Base-by-base conservation (phyloP, 1,140 invertebrate species). In the Drosophila lowei region DNA sequence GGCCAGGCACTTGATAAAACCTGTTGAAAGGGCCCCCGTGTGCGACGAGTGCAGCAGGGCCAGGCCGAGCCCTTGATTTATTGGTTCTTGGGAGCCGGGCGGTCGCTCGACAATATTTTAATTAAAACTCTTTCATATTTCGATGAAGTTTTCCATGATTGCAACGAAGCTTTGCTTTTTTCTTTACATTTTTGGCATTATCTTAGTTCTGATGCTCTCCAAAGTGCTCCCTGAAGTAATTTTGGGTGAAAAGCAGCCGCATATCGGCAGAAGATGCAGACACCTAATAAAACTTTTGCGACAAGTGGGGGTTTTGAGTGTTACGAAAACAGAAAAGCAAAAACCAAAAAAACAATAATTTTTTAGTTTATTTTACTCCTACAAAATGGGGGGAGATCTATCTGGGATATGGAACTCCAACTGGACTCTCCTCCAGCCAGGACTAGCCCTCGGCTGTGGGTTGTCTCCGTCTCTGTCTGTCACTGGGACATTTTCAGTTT, bases 201-300 rank as follows among this genome's bases (percentile, higher is more conserved):
- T 38, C 34, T 38, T 38, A 38, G 4, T 13, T 13, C 5, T 4
- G 34, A 38, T 38, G 44, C 49, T 42, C 57, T 44, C 43, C 28
- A 7, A 28, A 18, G 43, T 18, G 65, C 56, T 88, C 75, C 83
- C 83, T 67, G 50, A 86, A 78, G 81, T 86, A 86, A 86, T 86
- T 83, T 86, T 80, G 70, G 61, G 56, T 1, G 49, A 50, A 74
- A 49, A 56, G 80, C 59, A 67, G 72, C 71, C 74, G 71, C 47
- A 88, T 83, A 88, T 86, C 75, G 81, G 77, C 83, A 70, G 60
- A 62, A 74, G 72, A 76, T 88, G 83, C 83, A 88, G 84, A 88
- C 83, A 88, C 84, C 83, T 88, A 88, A 88, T 88, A 89, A 88
- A 88, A 88, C 79, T 88, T 86, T 86, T 88, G 62, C 83, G 78